Base-by-base conservation (phyloP, 2,888 invertebrate species). In the Dysmachus trigonus region DNA sequence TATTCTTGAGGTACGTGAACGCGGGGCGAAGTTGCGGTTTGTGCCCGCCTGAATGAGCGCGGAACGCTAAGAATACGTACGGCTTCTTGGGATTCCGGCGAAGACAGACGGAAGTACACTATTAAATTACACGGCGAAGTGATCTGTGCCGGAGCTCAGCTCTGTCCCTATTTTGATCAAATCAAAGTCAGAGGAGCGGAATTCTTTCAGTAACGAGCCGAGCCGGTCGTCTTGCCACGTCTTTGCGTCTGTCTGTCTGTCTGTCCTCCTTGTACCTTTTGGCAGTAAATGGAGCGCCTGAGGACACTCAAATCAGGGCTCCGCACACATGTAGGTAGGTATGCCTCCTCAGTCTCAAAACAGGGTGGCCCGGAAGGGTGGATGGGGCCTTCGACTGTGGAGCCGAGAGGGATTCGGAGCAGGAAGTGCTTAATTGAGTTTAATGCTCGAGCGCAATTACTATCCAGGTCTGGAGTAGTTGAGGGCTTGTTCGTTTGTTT, bases 401-500 rank as follows among this genome's bases (percentile, higher is more conserved):
- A 86, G 47, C 27, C 47, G 79, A 22, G 13, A 30, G 51, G 30
- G 79, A 51, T 47, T 79, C 47, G 47, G 38, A 41, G 74, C 81
- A 86, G 89, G 89, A 89, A 89, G 89, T 88, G 88, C 89, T 89
- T 90, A 89, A 90, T 90, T 89, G 89, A 89, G 89, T 89, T 89
- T 89, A 90, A 89, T 90, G 89, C 89, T 89, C 88, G 88, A 89
- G 89, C 89, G 89, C 89, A 89, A 89, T 89, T 89, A 89, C 88
- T 89, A 88, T 88, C 89, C 88, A 88, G 88, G 88, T 88, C 85
- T 86, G 72, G 51, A 85, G 85, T 76, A 53, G 86, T 76, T 30
- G 51, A 22, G 47, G 53, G 27, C 38, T 62, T 77, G 51, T 73
- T 53, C 35, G 62, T 62, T n/a, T 82, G 71, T 71, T 82, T 82